A percentile compares a stretch with the other conserved stretches of the same genome.
Evolutionary conservation across 1,140 invertebrate genomes (phyloP).

Genomic region (Zaprionus ornatus): DNA sequence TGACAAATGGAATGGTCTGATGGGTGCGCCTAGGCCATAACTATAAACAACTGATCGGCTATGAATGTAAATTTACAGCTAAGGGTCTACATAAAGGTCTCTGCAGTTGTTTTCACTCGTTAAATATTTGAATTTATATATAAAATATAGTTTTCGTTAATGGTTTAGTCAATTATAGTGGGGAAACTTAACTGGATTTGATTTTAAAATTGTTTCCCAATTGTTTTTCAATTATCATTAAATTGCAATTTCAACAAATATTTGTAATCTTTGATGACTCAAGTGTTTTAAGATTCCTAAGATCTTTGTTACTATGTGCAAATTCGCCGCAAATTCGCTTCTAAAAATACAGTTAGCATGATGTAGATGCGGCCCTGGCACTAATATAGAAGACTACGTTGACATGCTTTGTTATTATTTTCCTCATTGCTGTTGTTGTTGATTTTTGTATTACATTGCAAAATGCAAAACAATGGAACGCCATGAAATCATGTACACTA

Average conservation of each 20-base stretch:
- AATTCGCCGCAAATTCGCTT: slow-evolving; percentile 6
- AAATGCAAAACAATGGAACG: slow-evolving; percentile 47
- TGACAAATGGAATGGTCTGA: slow-evolving; percentile 10
- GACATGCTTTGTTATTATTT: slow-evolving; percentile 22
- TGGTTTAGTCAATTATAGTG: not conserved
- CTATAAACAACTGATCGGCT: slow-evolving; percentile 19
- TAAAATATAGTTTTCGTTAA: not conserved
- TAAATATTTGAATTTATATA: not conserved
- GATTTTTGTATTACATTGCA: slow-evolving; percentile 48
- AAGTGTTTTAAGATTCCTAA: not conserved
- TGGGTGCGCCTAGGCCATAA: slow-evolving; percentile 10
- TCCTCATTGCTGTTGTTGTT: slow-evolving; percentile 22
- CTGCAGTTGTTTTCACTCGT: not conserved
- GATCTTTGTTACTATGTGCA: slow-evolving; percentile 1
- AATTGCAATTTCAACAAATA: not conserved
- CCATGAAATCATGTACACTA: slow-evolving; percentile 35
- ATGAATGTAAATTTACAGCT: slow-evolving; percentile 6
- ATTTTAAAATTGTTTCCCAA: not conserved
- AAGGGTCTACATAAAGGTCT: not conserved
- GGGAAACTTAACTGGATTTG: not conserved
- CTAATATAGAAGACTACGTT: slow-evolving; percentile 9
- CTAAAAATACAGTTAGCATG: slow-evolving; percentile 1
- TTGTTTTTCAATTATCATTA: not conserved
- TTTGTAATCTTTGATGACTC: not conserved
- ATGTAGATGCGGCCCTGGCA: slow-evolving; percentile 19